Base-by-base conservation (phyloP, 2,888 invertebrate species). In the Ochropleura plecta region DNA sequence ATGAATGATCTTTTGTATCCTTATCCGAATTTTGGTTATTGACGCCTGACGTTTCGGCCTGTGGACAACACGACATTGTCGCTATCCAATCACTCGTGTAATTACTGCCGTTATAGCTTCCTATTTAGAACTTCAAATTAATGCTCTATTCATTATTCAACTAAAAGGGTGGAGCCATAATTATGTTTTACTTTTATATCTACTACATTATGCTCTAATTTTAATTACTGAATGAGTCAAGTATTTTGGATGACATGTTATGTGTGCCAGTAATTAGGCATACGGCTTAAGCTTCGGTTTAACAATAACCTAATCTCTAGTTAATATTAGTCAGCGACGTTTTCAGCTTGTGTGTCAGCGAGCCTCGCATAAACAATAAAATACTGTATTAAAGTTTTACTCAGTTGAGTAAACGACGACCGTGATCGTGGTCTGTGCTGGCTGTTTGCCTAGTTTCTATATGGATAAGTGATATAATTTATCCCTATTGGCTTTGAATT, bases 1-100 rank as follows among this genome's bases (percentile, higher is more conserved):
- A 77, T 70, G 51, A 70, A 76, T 72, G 71, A 71, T 73, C 76
- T 63, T 75, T 81, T 81, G 81, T 82, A 79, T 73, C 71, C 71
- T 69, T 73, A 63, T 76, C 76, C 51, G 6, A 76, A 68, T 71
- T 84, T 88, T 81, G 85, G 80, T 84, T 85, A 84, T 88, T 87
- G 89, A 88, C 86, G 88, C 88, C 84, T 83, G 79, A 75, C 78
- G 70, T 82, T 78, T 82, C 72, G 76, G 68, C 72, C 80, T 76
- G 77, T 83, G 86, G 86, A 91, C 89, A 91, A 91, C 90, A 86
- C 84, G 77, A 87, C 84, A 91, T 91, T 92, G 90, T 91, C 81
- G 86, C 83, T 87, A 89, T 88, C 86, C 92, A 94, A 92, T 93
- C 92, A 91, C 76, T 92, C 94, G 93, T 93, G 91, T 92, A 75